Percentiles rank a stretch among this genome's conserved stretches.
These are phyloP conservation scores for Brachypodius melanocephalos DNA, from an alignment of 2,113 vertebrate species.

Conservation along the genomic window DNA sequence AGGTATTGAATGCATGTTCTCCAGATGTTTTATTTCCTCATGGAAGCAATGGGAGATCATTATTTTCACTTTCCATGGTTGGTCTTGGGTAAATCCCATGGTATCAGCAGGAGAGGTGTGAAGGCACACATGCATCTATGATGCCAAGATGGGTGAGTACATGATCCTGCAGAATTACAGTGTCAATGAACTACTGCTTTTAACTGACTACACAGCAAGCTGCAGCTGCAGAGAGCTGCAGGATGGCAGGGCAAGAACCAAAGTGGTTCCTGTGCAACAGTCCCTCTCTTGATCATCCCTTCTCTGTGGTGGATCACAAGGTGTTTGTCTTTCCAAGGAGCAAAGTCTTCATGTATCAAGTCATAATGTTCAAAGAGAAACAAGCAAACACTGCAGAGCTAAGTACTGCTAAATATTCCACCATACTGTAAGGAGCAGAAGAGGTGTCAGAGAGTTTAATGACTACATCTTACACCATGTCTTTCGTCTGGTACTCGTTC, in stretches of 20 bases:
- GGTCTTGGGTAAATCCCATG: not conserved
- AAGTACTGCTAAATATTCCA: not conserved
- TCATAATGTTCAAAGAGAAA: not conserved
- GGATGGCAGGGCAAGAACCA: not conserved
- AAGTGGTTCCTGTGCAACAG: not conserved
- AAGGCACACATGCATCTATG: not conserved
- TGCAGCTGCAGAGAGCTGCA: not conserved
- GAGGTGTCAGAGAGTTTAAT: not conserved
- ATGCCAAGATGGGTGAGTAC: not conserved
- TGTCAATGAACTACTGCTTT: not conserved
- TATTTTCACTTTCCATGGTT: not conserved
- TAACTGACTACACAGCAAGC: not conserved
- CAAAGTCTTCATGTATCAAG: not conserved
- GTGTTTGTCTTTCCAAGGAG: not conserved
- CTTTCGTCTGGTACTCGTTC: not conserved
- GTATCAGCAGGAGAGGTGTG: not conserved
- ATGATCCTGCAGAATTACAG: not conserved
- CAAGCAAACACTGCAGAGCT: not conserved
- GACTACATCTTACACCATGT: not conserved
- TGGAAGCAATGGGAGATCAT: not conserved
- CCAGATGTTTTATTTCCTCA: not conserved
- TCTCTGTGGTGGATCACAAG: not conserved
- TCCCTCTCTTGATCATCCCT: not conserved
- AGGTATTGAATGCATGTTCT: not conserved
- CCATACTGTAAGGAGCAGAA: not conserved